A percentile compares a stretch with the other conserved stretches of the same genome.
Evolutionary conservation across 2,888 invertebrate genomes (phyloP).

Genomic region (Rhabditoides inermis): DNA sequence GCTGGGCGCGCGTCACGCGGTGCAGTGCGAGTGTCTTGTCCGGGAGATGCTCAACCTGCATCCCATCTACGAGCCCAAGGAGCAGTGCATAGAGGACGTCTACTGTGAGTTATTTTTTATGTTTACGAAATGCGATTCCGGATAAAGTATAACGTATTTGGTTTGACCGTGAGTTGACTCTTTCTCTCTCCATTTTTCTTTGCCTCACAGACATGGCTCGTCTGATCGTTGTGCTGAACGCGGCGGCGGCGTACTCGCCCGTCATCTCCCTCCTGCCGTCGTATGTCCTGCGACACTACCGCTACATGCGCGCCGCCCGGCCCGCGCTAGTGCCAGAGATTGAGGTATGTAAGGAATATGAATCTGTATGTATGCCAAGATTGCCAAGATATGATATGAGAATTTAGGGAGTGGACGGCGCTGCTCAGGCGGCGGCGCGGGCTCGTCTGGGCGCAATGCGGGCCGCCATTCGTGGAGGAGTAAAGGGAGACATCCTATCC

Average conservation of each 20-base stretch:
- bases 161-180: not conserved
- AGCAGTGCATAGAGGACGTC: conserved; percentile 81
- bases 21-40: conserved; percentile 77
- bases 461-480: no score
- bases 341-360: conserved; percentile 6
- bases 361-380: not conserved
- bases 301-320: conserved; percentile 28
- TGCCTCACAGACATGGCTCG: conserved; percentile 66
- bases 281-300: conserved; percentile 83
- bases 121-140: not conserved
- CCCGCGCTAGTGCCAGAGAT: conserved; percentile 29
- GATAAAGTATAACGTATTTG: not conserved
- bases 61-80: conserved; percentile 90
- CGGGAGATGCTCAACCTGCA: conserved; percentile 81
- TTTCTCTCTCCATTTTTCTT: not conserved
- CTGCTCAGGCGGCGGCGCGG: no score
- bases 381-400: no score
- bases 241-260: conserved; percentile 78
- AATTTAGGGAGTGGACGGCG: no score
- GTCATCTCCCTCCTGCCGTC: conserved; percentile 85
- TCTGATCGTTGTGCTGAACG: conserved; percentile 83
- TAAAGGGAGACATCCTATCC: conserved; percentile 10
- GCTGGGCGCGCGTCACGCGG: conserved; percentile 79
- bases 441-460: no score
- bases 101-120: conserved; percentile 23